Evolutionary conservation across 2,888 invertebrate genomes (phyloP).

Genomic region (Leptinotarsa peninsularis): DNA sequence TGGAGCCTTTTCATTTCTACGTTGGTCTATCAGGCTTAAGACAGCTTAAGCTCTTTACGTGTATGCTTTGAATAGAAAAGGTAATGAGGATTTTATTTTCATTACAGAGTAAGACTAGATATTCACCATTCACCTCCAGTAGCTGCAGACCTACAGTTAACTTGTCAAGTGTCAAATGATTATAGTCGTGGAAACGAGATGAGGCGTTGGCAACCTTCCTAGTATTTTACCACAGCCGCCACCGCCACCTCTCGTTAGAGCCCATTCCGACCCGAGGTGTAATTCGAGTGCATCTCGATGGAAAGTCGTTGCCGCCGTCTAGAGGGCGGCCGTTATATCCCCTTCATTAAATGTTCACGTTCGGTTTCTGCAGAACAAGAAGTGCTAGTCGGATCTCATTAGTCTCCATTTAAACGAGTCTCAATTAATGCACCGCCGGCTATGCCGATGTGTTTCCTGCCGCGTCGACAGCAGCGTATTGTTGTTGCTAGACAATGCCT

Average conservation of each 20-base stretch:
- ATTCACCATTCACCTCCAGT: no score
- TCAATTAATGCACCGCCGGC: conserved; percentile 54
- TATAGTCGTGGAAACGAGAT: no score
- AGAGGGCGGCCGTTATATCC: conserved; percentile 45
- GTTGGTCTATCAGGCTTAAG: no score
- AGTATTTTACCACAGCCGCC: conserved; percentile 20
- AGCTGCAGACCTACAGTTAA: no score
- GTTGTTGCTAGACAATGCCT: conserved; percentile 12
- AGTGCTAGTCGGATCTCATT: conserved; percentile 57
- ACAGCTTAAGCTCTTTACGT: no score
- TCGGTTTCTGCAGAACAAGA: conserved; percentile 59
- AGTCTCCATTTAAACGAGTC: conserved; percentile 59
- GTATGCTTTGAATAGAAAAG: no score
- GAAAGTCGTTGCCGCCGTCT: conserved; percentile 27
- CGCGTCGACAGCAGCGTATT: conserved; percentile 13
- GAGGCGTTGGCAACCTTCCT: conserved; percentile 5
- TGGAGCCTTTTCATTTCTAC: no score
- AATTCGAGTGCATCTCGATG: conserved; percentile 55
- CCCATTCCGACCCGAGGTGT: conserved; percentile 41
- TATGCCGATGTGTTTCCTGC: conserved; percentile 27
- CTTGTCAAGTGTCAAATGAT: no score
- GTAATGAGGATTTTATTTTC: no score
- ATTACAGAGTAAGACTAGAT: no score
- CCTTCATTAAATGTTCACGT: conserved; percentile 63
- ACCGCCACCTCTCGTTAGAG: conserved; percentile 22